Conservation (phyloP, 2,888 invertebrate species). For the Agrochola litura region DNA sequence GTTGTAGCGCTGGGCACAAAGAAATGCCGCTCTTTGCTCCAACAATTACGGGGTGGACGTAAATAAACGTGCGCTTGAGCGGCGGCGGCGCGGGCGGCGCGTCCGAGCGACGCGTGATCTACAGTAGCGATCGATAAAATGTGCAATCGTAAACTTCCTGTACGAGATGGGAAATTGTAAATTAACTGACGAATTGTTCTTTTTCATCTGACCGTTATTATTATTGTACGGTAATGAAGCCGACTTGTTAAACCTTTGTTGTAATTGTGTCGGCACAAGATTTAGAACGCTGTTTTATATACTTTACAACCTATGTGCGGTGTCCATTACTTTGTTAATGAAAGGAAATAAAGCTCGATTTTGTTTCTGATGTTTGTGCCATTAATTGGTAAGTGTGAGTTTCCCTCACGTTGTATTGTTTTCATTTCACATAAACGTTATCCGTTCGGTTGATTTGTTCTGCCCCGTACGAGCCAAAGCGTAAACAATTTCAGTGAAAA, state of each 20-base stretch:
- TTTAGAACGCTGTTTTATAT: conserved; percentile 62
- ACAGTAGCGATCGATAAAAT: conserved; percentile 88
- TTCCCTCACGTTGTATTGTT: conserved; percentile 30
- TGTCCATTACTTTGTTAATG: conserved; percentile 55
- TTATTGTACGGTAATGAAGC: conserved; percentile 75
- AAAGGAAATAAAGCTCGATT: conserved; percentile 45
- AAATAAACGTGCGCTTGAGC: conserved; percentile 80
- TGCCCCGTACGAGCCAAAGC: conserved; percentile 7
- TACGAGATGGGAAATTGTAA: conserved; percentile 86
- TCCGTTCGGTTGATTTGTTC: conserved; percentile 19
- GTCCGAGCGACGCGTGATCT: conserved; percentile 73
- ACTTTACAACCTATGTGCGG: conserved; percentile 53
- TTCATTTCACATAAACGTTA: conserved; percentile 31
- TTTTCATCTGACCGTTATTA: conserved; percentile 87
- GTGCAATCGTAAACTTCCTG: conserved; percentile 89
- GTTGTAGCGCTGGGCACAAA: conserved; percentile 84
- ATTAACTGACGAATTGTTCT: conserved; percentile 87
- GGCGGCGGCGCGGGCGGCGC: conserved; percentile 64
- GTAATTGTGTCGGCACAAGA: conserved; percentile 63
- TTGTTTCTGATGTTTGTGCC: conserved; percentile 55
- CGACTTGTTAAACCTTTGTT: conserved; percentile 66
- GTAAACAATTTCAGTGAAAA: conserved; percentile 41
- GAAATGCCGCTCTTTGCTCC: conserved; percentile 86
- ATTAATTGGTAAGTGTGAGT: conserved; percentile 36
- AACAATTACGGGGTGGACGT: conserved; percentile 83